Conservation (phyloP, 2,797 vertebrate genomes). For the Sebastiscus tertius region DNA sequence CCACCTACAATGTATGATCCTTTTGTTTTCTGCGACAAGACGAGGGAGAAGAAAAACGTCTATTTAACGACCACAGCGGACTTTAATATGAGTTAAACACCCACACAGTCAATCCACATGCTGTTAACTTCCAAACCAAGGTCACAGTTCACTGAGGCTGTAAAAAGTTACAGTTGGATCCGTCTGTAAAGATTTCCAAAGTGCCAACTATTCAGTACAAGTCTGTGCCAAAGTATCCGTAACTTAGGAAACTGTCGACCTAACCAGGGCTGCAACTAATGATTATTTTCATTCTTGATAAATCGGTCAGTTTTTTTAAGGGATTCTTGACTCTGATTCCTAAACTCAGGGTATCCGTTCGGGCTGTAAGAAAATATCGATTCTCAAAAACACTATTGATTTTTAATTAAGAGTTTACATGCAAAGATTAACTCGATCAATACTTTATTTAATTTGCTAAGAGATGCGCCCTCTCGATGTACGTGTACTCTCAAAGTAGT, state of each 20-base stretch:
- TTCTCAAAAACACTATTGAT: too few species aligned
- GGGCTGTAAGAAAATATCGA: too few species aligned
- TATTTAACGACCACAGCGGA: conserved; percentile 38
- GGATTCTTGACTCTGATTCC: too few species aligned
- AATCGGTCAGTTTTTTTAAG: neutral
- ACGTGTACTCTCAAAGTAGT: too few species aligned
- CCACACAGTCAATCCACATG: conserved; percentile 23
- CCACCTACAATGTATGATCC: conserved; percentile 85
- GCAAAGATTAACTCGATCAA: too few species aligned
- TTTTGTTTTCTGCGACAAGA: conserved; percentile 76
- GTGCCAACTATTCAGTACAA: neutral
- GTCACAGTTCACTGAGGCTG: neutral
- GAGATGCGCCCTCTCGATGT: too few species aligned
- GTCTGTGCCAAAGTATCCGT: neutral
- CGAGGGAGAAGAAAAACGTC: conserved; percentile 45
- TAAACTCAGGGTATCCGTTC: too few species aligned
- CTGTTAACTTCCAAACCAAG: neutral
- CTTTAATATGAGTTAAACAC: conserved; percentile 2
- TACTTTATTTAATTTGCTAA: too few species aligned
- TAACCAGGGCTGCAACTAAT: neutral
- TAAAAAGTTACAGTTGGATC: neutral
- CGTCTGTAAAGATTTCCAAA: neutral
- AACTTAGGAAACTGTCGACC: neutral
- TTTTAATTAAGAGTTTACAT: too few species aligned
- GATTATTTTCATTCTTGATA: neutral